phyloP scores from a whole-genome alignment of 1,140 invertebrate genomes.

The Ganaspis sp. region DNA sequence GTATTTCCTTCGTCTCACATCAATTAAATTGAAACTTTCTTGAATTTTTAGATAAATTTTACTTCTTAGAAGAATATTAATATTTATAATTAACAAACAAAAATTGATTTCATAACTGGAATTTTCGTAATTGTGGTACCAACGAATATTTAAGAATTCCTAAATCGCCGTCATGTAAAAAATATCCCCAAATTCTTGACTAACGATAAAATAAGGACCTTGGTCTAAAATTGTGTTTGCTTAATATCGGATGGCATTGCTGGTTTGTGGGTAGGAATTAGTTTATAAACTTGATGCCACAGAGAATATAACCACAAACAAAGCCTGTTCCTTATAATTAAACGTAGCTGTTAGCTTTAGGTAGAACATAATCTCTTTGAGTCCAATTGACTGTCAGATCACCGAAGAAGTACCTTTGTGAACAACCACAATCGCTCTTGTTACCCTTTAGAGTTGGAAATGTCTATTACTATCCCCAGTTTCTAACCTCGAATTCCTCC shows the following conservation, averaged over 20 bases:
- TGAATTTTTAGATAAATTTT: no score
- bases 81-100: no score
- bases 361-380: slow-evolving; percentile 14
- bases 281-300: background rate
- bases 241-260: background rate
- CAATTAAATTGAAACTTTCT: no score
- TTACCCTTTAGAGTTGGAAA: background rate
- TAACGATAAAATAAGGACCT: background rate
- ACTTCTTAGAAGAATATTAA: no score
- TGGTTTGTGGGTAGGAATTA: background rate
- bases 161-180: no score
- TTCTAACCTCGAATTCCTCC: background rate
- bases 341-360: background rate
- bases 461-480: background rate
- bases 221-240: background rate
- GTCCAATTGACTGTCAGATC: slow-evolving; percentile 3
- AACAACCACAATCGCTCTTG: slow-evolving; percentile 12
- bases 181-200: no score
- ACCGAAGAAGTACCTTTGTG: slow-evolving; percentile 1
- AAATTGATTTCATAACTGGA: no score
- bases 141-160: no score
- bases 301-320: background rate
- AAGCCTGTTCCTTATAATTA: slow-evolving; percentile 10
- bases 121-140: no score
- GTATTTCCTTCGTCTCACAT: no score